Evolutionary conservation across 2,113 vertebrate genomes (phyloP), one percentile per base, ranked within the genome.

Genomic region (Clarias batrachus): DNA sequence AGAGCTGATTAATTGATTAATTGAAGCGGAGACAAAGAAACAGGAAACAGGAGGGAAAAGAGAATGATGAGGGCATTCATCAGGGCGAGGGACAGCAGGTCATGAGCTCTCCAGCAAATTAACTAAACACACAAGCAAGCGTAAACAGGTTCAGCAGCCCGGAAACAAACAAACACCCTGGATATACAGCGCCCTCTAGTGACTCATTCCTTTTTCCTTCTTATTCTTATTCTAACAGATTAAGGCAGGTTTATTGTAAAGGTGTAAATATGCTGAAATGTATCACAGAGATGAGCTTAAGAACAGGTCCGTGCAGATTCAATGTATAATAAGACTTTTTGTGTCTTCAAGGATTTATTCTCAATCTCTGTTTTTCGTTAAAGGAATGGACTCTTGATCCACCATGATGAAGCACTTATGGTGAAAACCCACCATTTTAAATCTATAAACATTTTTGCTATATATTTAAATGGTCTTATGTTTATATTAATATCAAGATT

Each of bases 21-120:
- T 11, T 65, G 60, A 52, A 57, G 62, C 52, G 62, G 41, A 81
- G 71, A 77, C 23, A 17, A 13, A 70, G 60, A 65, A 77, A 94
- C 21, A 62, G 63, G 81, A 76, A 59, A 82, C 57, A 17, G 86
- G 78, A 89, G 86, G 86, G 52, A 7, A 63, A 30, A 65, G 66
- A 86, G 82, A 30, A 79, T 73, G 78, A 87, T 92, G 92, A 92
- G 91, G 65, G 92, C 91, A 94, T 94, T 96, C 96, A 97, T 97
- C 96, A 96, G 96, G 95, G 94, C 92, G 91, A 93, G 94, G 94
- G 94, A 93, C 94, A 94, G 93, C 86, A 92, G 90, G 87, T 81
- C 87, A 85, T 89, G 88, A 85, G 88, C 86, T 81, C 81, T 73
- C 85, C 88, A 88, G 91, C 88, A 91, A 92, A 94, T 94, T 86